These are phyloP conservation scores for Mesodorylaimus sp. DNA, from an alignment of 2,888 invertebrate genomes.

Conservation along the genomic window DNA sequence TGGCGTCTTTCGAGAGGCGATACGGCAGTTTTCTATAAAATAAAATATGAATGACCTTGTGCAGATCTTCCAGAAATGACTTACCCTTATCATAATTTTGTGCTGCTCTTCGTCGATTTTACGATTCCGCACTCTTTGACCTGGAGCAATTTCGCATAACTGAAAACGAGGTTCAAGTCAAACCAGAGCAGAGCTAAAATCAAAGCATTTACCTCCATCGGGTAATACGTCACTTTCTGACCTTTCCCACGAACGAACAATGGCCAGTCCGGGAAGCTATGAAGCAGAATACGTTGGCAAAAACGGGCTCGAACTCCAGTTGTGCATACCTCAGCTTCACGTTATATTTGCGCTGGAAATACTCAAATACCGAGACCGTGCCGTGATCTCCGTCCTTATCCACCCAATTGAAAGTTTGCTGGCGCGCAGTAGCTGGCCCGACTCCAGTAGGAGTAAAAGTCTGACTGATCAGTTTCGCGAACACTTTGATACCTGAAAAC, in stretches of 20 bases:
- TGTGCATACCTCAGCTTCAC: conserved; percentile 1
- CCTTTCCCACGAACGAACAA: neutral
- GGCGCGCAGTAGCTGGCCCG: neutral
- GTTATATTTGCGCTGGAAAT: neutral
- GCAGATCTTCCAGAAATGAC: neutral
- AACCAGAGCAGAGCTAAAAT: too few species aligned
- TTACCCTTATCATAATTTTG: neutral
- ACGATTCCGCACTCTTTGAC: neutral
- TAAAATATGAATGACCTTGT: neutral
- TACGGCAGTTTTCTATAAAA: neutral
- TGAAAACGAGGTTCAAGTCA: too few species aligned
- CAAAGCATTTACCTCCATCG: too few species aligned
- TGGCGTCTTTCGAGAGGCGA: neutral
- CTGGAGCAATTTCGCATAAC: neutral
- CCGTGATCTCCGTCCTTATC: neutral
- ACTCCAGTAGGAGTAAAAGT: neutral
- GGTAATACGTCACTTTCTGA: neutral
- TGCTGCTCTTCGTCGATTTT: neutral
- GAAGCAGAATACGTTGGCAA: too few species aligned
- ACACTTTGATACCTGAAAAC: conserved; percentile 1
- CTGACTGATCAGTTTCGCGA: neutral
- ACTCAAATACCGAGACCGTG: neutral
- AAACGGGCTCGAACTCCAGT: too few species aligned
- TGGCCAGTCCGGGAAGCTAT: neutral
- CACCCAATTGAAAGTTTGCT: neutral